Conservation (phyloP, 2,113 vertebrate species). For the Rhinolophus ferrumequinum region DNA sequence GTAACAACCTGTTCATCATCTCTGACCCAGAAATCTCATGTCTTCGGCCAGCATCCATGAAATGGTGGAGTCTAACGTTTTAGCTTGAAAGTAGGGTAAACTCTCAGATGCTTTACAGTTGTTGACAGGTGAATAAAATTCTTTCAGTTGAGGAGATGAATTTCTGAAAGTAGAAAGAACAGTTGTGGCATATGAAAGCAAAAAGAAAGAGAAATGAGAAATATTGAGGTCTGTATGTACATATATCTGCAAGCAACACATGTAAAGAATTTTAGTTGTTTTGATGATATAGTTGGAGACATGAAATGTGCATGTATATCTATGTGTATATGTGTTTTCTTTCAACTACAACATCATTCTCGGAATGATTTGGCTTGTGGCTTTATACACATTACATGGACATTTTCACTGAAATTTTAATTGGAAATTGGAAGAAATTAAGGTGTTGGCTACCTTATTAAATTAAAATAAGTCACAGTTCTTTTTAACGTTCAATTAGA, state of each 20-base stretch:
- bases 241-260: neutral
- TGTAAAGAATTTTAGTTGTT: neutral
- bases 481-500: conserved; percentile 24
- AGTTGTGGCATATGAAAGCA: neutral
- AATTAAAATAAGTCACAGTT: neutral
- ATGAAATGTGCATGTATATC: neutral
- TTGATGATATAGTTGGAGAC: neutral
- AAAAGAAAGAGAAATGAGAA: neutral
- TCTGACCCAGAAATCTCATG: too few relatives aligned
- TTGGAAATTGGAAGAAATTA: conserved; percentile 27
- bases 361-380: neutral
- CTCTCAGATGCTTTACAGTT: neutral
- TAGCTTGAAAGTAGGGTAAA: neutral
- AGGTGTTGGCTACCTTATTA: neutral
- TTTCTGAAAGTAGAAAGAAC: neutral
- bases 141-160: neutral
- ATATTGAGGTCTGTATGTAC: neutral
- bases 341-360: neutral
- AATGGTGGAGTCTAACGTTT: neutral
- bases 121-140: neutral
- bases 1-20: neutral
- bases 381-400: neutral
- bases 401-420: conserved; percentile 16
- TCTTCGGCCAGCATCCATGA: neutral
- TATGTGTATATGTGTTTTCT: neutral